A percentile compares a stretch with the other conserved stretches of the same genome.
phyloP scores from a whole-genome alignment of 2,888 invertebrate species.

The Dexiosoma caninum region DNA sequence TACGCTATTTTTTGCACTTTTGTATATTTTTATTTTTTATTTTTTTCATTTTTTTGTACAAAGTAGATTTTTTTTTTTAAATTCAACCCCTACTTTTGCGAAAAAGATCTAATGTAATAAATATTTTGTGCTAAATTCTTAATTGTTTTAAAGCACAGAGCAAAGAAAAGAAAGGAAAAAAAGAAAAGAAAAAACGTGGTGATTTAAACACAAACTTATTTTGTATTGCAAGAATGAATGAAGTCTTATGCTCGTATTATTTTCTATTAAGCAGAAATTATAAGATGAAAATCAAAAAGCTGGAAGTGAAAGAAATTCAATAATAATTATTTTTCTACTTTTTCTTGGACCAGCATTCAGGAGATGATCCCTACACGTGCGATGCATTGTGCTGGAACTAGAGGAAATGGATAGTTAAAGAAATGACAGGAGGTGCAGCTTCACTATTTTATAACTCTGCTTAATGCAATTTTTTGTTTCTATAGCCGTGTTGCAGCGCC shows the following conservation, averaged over 20 bases:
- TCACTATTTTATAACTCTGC: too few species aligned
- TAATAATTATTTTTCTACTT: too few species aligned
- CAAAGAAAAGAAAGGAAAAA: not conserved
- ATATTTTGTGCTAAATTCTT: conserved; percentile 54
- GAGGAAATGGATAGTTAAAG: too few species aligned
- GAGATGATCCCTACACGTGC: too few species aligned
- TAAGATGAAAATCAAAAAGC: not conserved
- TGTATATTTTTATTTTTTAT: not conserved
- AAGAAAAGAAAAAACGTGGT: not conserved
- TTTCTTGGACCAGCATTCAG: too few species aligned
- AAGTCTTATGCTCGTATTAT: conserved; percentile 27
- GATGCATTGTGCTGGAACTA: too few species aligned
- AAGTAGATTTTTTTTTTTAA: not conserved
- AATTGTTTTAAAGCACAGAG: conserved; percentile 43
- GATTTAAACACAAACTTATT: conserved; percentile 23
- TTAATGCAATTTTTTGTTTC: too few species aligned
- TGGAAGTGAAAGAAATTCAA: conserved; percentile 14
- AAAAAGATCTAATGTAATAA: conserved; percentile 44
- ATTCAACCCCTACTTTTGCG: conserved; percentile 45
- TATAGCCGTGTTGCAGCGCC: too few species aligned
- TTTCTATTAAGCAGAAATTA: not conserved
- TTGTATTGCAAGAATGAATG: conserved; percentile 4
- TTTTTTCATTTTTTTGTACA: not conserved
- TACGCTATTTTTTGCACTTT: conserved; percentile 23
- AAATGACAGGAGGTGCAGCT: too few species aligned